Evolutionary conservation across 2,888 invertebrate species (phyloP).

Genomic region (Chalcis sispes): DNA sequence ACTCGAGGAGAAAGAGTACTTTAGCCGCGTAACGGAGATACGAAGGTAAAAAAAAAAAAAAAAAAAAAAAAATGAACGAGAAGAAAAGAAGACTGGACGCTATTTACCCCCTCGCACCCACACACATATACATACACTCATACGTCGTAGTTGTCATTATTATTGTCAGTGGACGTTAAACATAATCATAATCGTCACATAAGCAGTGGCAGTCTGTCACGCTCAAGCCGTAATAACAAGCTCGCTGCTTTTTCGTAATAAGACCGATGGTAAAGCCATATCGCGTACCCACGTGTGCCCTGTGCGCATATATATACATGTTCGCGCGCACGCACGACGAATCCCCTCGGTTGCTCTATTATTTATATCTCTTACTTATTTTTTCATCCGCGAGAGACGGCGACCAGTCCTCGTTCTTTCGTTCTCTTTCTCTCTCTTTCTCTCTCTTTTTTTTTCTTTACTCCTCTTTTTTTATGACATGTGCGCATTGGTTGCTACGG

Average conservation of each 20-base stretch:
- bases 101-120: not conserved
- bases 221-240: conserved; percentile 48
- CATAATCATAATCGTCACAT: conserved; percentile 12
- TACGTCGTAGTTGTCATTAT: not conserved
- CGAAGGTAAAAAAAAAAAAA: too few relatives aligned
- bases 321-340: not conserved
- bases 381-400: too few relatives aligned
- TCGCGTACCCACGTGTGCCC: too few relatives aligned
- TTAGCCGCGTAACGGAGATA: too few relatives aligned
- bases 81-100: not conserved
- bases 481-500: not conserved
- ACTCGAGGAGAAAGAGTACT: not conserved
- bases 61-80: not conserved
- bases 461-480: not conserved
- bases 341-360: conserved; percentile 29
- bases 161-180: not conserved
- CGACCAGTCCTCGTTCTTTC: too few relatives aligned
- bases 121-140: not conserved
- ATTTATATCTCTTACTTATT: too few relatives aligned
- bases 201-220: conserved; percentile 49
- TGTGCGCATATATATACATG: not conserved
- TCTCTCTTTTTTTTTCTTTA: too few relatives aligned
- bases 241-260: too few relatives aligned
- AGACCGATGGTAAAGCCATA: too few relatives aligned
- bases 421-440: too few relatives aligned